These are phyloP conservation scores for Drosophila bipectinata DNA, from an alignment of 1,140 invertebrate genomes.

Conservation along the genomic window DNA sequence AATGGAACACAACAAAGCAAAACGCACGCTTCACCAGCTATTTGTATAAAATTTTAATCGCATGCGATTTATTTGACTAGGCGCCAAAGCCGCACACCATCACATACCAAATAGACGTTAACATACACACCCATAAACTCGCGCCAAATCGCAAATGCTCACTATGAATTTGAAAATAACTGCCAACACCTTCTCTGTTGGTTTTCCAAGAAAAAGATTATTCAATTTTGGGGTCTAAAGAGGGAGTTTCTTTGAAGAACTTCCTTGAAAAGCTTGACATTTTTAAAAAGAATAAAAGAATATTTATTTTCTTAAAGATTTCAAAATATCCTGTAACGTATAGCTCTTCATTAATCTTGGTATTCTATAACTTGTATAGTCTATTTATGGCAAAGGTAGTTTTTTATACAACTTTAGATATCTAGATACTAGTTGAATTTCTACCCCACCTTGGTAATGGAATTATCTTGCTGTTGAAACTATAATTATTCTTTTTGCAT, in stretches of 20 bases:
- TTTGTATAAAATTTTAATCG: slow-evolving; percentile 72
- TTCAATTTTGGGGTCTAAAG: not conserved
- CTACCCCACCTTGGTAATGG: too few species aligned
- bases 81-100: slow-evolving; percentile 39
- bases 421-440: too few species aligned
- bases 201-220: slow-evolving; percentile 24
- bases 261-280: too few species aligned
- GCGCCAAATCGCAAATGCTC: not conserved
- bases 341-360: too few species aligned
- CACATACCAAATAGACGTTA: slow-evolving; percentile 7
- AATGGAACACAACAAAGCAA: slow-evolving; percentile 30
- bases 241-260: too few species aligned
- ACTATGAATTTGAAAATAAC: not conserved
- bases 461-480: not conserved
- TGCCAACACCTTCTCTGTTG: slow-evolving; percentile 3
- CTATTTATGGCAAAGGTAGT: too few species aligned
- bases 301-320: too few species aligned
- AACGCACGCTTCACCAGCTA: slow-evolving; percentile 48
- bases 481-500: slow-evolving; percentile 1
- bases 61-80: slow-evolving; percentile 75
- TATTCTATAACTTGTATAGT: too few species aligned
- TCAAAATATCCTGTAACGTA: too few species aligned
- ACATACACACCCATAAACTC: not conserved
- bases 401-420: too few species aligned
- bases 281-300: too few species aligned